A percentile compares a stretch with the other conserved stretches of the same genome.
phyloP scores from a whole-genome alignment of 2,113 vertebrate genomes.

The Egretta garzetta region DNA sequence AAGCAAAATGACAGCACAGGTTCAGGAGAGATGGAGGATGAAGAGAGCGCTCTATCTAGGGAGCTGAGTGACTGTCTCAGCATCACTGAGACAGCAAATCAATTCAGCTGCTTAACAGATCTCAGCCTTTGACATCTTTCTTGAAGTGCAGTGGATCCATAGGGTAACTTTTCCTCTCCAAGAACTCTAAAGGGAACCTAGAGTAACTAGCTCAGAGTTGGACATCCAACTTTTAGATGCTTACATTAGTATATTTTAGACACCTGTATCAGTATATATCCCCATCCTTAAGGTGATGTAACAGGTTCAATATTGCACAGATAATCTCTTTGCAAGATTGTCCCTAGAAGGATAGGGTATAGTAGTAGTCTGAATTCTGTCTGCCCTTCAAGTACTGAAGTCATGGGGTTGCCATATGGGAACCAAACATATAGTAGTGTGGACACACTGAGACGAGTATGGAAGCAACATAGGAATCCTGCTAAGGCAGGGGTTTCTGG shows the following conservation, averaged over 20 bases:
- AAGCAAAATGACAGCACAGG: background rate
- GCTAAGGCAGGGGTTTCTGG: background rate
- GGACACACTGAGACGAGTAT: background rate
- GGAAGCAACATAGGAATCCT: background rate
- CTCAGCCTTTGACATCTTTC: background rate
- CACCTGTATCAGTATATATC: background rate
- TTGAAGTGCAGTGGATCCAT: background rate
- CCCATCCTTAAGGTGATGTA: background rate
- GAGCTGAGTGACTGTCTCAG: background rate
- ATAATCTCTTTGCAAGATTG: background rate
- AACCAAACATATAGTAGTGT: background rate
- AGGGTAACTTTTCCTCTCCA: background rate
- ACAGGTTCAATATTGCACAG: background rate
- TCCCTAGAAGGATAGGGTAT: background rate
- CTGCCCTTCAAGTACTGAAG: background rate
- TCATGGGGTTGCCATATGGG: too few species aligned
- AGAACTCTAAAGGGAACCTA: background rate
- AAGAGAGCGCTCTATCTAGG: background rate
- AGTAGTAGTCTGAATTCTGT: background rate
- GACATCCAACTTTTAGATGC: background rate
- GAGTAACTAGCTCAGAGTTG: background rate
- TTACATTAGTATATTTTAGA: background rate
- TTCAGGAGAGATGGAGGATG: background rate
- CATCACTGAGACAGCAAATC: background rate
- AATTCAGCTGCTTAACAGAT: background rate